Evolutionary conservation across 2,888 invertebrate species (phyloP).

Genomic region (Chrysotoxum bicinctum): DNA sequence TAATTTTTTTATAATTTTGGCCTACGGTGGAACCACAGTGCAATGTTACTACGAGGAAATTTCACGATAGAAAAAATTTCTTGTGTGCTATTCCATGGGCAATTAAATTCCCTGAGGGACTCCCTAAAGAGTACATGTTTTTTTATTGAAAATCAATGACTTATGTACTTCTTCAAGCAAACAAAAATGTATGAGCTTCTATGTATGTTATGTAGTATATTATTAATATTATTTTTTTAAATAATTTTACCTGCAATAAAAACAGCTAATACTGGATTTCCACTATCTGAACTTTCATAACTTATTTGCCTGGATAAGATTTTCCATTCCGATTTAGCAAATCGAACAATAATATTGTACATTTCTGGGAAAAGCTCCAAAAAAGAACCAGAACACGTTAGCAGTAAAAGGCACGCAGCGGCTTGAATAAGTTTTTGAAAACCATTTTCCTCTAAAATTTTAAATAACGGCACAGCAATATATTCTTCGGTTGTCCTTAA

Average conservation of each 20-base stretch:
- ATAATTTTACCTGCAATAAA: conserved; percentile 82
- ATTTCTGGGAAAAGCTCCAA: conserved; percentile 83
- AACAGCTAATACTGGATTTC: conserved; percentile 83
- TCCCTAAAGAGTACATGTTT: too few relatives aligned
- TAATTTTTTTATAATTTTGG: too few relatives aligned
- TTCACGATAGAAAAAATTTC: too few relatives aligned
- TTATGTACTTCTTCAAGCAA: too few relatives aligned
- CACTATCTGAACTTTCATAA: conserved; percentile 83
- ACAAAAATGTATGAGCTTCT: too few relatives aligned
- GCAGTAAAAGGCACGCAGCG: conserved; percentile 83
- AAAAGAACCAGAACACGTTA: conserved; percentile 83
- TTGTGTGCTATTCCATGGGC: too few relatives aligned
- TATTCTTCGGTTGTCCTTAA: conserved; percentile 78
- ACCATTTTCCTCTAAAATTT: conserved; percentile 83
- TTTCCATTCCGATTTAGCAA: conserved; percentile 84
- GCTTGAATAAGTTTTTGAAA: conserved; percentile 84
- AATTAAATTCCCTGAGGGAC: too few relatives aligned
- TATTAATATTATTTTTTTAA: background rate
- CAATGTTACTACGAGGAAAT: too few relatives aligned
- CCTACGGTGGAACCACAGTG: too few relatives aligned
- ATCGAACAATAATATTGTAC: conserved; percentile 82
- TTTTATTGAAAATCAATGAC: too few relatives aligned
- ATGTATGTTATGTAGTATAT: too few relatives aligned
- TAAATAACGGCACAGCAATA: conserved; percentile 81
- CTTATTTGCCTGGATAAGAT: conserved; percentile 83